Evolutionary conservation across 1,140 invertebrate species (phyloP).

Genomic region (Lepidurus apus): DNA sequence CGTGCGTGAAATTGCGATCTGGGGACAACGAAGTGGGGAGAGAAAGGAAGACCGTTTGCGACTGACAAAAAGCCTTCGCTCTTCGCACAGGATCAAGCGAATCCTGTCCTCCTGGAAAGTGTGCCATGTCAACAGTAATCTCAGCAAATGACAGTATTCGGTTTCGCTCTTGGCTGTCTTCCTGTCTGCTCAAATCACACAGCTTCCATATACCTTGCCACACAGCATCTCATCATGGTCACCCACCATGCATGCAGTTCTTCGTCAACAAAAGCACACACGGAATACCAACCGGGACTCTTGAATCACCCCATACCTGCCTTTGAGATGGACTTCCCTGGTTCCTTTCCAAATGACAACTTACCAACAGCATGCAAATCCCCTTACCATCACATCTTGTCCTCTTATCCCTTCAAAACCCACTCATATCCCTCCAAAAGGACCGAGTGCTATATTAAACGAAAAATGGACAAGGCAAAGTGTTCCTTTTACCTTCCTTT

Average conservation of each 20-base stretch:
- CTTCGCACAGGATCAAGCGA: background rate
- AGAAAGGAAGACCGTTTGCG: background rate
- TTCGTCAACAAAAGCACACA: background rate
- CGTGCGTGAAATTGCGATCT: background rate
- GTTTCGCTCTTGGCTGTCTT: conserved; percentile 14
- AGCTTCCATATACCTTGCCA: conserved; percentile 7
- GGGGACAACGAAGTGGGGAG: background rate
- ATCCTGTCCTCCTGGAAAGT: background rate
- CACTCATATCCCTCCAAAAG: background rate
- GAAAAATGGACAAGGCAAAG: no score
- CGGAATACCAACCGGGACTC: background rate
- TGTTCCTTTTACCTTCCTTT: no score
- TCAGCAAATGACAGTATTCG: conserved; percentile 8
- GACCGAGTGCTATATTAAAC: no score
- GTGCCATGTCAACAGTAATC: conserved; percentile 7
- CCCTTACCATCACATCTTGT: conserved; percentile 5
- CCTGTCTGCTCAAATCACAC: background rate
- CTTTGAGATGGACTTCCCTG: background rate
- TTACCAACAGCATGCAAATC: conserved; percentile 14
- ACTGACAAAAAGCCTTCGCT: background rate
- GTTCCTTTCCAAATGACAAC: background rate
- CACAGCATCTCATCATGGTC: background rate
- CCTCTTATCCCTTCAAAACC: background rate
- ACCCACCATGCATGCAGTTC: conserved; percentile 1
- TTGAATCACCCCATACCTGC: background rate